A percentile compares a stretch with the other conserved stretches of the same genome.
These are phyloP conservation scores for Tragelaphus scriptus DNA, from an alignment of 2,113 vertebrate species.

Conservation along the genomic window DNA sequence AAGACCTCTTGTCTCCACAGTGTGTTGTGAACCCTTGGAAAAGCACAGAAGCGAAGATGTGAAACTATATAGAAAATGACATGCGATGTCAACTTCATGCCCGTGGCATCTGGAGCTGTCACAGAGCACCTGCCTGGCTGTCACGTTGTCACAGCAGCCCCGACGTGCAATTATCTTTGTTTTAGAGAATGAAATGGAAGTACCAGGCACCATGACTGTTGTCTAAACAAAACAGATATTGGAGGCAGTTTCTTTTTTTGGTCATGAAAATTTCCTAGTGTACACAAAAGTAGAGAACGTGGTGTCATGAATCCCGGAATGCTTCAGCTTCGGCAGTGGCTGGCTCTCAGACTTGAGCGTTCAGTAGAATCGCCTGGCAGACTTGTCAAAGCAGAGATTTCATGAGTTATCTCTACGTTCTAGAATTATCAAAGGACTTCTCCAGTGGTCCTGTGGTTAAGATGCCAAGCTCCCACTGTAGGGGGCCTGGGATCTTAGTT, in stretches of 20 bases:
- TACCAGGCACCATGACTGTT: background rate
- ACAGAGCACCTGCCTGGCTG: accelerated
- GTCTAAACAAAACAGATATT: background rate
- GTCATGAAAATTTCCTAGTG: background rate
- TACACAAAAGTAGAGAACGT: background rate
- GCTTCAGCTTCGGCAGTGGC: background rate
- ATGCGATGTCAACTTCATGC: background rate
- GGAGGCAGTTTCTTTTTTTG: background rate
- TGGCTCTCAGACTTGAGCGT: background rate
- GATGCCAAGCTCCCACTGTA: background rate
- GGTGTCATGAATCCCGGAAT: background rate
- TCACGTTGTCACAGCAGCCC: background rate
- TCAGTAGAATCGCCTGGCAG: background rate
- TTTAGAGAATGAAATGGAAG: background rate
- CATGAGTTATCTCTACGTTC: background rate
- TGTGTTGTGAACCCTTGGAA: background rate
- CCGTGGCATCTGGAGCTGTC: background rate
- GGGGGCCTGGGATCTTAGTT: background rate
- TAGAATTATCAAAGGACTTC: background rate
- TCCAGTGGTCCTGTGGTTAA: background rate
- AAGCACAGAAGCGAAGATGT: background rate
- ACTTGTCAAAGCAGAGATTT: background rate
- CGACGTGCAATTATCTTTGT: background rate
- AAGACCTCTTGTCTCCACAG: background rate
- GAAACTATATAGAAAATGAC: background rate